Conservation (phyloP, 1,140 invertebrate genomes). For the Sinonovacula constricta region DNA sequence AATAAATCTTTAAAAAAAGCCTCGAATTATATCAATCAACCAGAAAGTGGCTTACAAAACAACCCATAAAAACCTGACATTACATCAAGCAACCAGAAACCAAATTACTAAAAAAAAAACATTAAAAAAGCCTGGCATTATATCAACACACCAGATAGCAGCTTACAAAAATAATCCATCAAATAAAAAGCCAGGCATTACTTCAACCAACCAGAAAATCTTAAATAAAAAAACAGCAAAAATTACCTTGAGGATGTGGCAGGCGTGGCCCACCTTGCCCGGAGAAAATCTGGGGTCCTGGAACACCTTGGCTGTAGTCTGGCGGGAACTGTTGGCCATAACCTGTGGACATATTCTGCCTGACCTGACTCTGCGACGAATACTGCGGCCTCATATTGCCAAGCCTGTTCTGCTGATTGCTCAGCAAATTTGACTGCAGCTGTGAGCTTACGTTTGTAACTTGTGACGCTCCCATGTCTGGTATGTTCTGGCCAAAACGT, state of each 20-base stretch:
- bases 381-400: conserved; percentile 59
- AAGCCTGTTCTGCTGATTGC: conserved; percentile 81
- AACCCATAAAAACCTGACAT: no score
- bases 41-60: no score
- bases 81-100: no score
- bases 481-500: conserved; percentile 7
- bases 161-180: no score
- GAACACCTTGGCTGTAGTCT: conserved; percentile 7
- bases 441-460: conserved; percentile 37
- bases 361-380: conserved; percentile 5
- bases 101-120: neutral
- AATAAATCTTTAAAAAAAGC: no score
- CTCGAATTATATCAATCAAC: no score
- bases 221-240: no score
- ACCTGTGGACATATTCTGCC: neutral
- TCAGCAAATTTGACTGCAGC: conserved; percentile 53
- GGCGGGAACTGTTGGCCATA: neutral
- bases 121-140: neutral
- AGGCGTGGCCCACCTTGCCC: conserved; percentile 58
- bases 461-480: neutral
- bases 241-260: conserved; percentile 58
- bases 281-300: conserved; percentile 42
- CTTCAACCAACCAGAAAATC: no score
- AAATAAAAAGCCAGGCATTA: no score
- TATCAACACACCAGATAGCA: neutral